phyloP scores from a whole-genome alignment of 2,888 invertebrate species.

The Hydropsyche betteni region DNA sequence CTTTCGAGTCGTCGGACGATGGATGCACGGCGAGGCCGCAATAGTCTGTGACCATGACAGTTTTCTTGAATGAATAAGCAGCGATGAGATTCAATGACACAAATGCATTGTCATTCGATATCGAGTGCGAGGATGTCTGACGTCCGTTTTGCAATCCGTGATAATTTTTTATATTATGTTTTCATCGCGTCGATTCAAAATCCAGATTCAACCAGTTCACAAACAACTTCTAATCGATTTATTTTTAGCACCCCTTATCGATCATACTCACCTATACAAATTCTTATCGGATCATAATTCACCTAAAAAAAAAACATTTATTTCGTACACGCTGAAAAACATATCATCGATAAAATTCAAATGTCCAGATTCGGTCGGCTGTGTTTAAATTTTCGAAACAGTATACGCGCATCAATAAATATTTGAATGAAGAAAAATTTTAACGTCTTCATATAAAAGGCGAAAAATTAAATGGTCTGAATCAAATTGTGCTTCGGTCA shows the following conservation, averaged over 20 bases:
- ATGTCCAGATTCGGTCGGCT: background rate
- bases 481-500: too few relatives aligned
- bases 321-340: background rate
- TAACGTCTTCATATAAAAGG: background rate
- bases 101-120: conserved; percentile 31
- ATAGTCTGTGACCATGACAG: conserved; percentile 28
- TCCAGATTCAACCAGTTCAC: too few relatives aligned
- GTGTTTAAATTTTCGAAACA: background rate
- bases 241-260: too few relatives aligned
- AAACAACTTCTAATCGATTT: too few relatives aligned
- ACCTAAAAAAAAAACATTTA: background rate
- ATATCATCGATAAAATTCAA: background rate
- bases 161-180: conserved; percentile 1
- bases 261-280: too few relatives aligned
- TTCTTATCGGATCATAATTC: background rate
- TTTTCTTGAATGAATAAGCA: conserved; percentile 28
- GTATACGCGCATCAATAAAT: too few relatives aligned
- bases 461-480: too few relatives aligned
- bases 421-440: background rate
- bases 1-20: conserved; percentile 17
- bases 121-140: conserved; percentile 27
- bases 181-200: too few relatives aligned
- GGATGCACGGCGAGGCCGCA: conserved; percentile 4
- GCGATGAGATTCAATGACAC: conserved; percentile 25
- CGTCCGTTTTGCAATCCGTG: background rate